phyloP scores from a whole-genome alignment of 2,888 invertebrate genomes.

The Cyaniris semiargus region DNA sequence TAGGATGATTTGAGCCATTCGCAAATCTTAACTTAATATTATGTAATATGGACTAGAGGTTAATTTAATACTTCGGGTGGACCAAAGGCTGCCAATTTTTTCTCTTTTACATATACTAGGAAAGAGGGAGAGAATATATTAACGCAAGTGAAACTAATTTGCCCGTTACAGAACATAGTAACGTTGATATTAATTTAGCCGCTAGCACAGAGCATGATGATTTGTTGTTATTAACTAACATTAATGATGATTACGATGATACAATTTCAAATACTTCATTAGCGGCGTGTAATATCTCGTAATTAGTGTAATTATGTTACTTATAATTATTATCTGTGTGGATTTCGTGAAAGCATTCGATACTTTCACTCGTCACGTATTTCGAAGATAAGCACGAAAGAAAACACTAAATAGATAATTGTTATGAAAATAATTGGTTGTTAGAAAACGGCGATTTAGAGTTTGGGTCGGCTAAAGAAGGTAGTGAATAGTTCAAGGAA shows the following conservation, averaged over 20 bases:
- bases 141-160: background rate
- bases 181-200: background rate
- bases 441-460: background rate
- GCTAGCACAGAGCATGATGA: background rate
- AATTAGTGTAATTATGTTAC: constrained; percentile 28
- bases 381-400: constrained; percentile 18
- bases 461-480: background rate
- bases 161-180: background rate
- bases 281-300: constrained; percentile 8
- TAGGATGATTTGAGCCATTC: too few relatives aligned
- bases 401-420: constrained; percentile 9
- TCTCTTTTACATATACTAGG: background rate
- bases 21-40: too few relatives aligned
- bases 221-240: background rate
- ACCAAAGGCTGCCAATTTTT: background rate
- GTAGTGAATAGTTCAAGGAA: background rate
- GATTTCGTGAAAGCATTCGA: constrained; percentile 25
- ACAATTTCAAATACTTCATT: constrained; percentile 22
- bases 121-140: background rate
- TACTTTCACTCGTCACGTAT: constrained; percentile 29
- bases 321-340: constrained; percentile 18
- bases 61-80: too few relatives aligned
- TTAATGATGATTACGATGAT: background rate
- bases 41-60: too few relatives aligned
- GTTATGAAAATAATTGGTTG: constrained; percentile 2